Evolutionary conservation across 2,797 vertebrate genomes (phyloP), one percentile per base, ranked within the genome.

Genomic region (Naso thynnoides): DNA sequence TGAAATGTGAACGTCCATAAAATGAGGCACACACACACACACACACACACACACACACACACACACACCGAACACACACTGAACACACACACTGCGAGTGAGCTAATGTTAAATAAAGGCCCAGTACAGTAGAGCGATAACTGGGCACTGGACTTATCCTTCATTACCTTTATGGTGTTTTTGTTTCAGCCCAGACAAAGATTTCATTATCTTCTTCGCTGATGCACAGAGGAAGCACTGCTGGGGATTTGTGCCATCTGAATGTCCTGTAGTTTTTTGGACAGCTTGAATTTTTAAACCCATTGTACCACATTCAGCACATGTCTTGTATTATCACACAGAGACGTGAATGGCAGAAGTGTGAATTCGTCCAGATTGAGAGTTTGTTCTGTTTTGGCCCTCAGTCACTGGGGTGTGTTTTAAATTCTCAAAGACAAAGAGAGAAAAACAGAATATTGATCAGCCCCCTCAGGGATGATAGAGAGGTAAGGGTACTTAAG

Each of bases 141-240:
- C 50, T 54, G 59, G 61, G 71, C 65, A 45, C 19, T 15, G 72
- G 23, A 68, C 55, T 64, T 77, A 77, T 81, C 59, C 65, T 60
- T 53, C 23, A 53, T 64, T 82, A 72, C 79, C 73, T 77, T 49
- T 65, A 23, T 57, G 39, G 24, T 38, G 65, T 53, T 62, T 73
- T 63, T 39, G 9, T 76, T 65, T 21, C 27, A 73, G 77, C 84
- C 45, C 39, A 75, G 69, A 78, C 42, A 42, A 57, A 57, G 44
- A 82, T 76, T 79, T 62, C 14, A 86, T 87, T 77, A 81, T 82
- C 63, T 48, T 75, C 42, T 42, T 77, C 58, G 67, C 71, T 29
- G 15, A 33, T 80, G 60, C 75, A 79, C 42, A 44, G 52, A 71
- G 14, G 19, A 62, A 73, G 9, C 29, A 26, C 49, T 15, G 5